A percentile compares a stretch with the other conserved stretches of the same genome.
Evolutionary conservation across 2,797 vertebrate genomes (phyloP).

Genomic region (Tapirus indicus): DNA sequence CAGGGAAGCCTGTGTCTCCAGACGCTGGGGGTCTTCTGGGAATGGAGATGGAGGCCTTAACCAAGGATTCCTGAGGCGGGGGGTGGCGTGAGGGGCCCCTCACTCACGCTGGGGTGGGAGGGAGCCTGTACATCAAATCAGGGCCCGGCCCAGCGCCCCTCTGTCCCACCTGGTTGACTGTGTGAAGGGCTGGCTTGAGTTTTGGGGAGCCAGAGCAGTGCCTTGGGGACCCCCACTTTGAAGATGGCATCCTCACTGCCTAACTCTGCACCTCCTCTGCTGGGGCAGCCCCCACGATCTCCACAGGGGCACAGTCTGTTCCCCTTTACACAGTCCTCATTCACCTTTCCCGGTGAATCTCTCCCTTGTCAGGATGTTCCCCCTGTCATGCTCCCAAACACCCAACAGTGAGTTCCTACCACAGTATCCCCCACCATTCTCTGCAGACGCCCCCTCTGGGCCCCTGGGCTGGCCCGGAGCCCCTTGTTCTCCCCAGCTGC

Average conservation of each 20-base stretch:
- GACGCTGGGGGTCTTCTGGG: neutral
- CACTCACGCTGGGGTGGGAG: accelerated
- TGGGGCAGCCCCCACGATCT: neutral
- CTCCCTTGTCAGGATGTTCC: neutral
- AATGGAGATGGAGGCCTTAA: no score
- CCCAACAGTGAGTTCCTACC: neutral
- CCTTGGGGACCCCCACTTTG: neutral
- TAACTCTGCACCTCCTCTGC: neutral
- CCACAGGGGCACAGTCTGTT: neutral
- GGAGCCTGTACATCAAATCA: neutral
- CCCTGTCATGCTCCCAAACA: neutral
- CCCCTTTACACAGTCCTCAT: no score
- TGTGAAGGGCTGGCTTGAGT: neutral
- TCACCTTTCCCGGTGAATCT: accelerated
- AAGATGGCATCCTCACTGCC: neutral
- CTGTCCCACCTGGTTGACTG: neutral
- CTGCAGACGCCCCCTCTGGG: neutral
- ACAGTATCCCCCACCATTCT: neutral
- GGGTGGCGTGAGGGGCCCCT: neutral
- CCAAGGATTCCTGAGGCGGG: neutral
- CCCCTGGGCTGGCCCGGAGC: neutral
- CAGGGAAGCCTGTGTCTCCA: neutral
- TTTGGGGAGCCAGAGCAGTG: no score
- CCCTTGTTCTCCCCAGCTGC: neutral
- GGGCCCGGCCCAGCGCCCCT: neutral